A percentile compares a stretch with the other conserved stretches of the same genome.
phyloP scores from a whole-genome alignment of 2,888 invertebrate genomes.

The Alloscopus bannaensis region DNA sequence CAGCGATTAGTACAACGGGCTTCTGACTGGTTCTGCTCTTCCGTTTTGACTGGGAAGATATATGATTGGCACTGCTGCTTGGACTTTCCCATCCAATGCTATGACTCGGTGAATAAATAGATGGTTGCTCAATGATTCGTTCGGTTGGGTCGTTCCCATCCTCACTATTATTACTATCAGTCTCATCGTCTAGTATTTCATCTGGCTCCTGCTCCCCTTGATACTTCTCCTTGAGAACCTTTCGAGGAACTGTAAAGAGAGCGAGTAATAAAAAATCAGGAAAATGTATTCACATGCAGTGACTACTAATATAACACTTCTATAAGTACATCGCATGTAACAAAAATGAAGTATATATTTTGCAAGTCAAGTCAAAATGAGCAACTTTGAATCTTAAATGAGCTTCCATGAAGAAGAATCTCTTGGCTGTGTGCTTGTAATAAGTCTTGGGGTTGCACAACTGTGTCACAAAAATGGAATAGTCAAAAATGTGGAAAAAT shows the following conservation, averaged over 20 bases:
- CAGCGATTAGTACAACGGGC: constrained; percentile 31
- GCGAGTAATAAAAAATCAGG: not conserved
- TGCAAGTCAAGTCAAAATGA: constrained; percentile 18
- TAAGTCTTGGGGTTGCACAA: too few relatives aligned
- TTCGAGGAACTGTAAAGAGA: constrained; percentile 82
- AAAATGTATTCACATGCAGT: not conserved
- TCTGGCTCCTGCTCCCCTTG: constrained; percentile 87
- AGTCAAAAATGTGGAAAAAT: not conserved
- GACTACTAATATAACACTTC: not conserved
- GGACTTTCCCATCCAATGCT: constrained; percentile 64
- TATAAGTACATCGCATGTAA: constrained; percentile 1
- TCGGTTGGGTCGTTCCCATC: constrained; percentile 76
- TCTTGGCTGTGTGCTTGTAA: too few relatives aligned
- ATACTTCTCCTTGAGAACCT: constrained; percentile 88
- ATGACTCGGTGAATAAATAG: constrained; percentile 72
- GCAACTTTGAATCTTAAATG: constrained; percentile 31
- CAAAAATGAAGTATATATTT: constrained; percentile 15
- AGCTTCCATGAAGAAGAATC: too few relatives aligned
- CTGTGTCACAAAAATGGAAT: not conserved
- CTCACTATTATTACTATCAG: constrained; percentile 78
- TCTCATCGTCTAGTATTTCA: constrained; percentile 80
- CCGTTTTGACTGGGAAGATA: constrained; percentile 35
- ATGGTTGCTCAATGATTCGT: constrained; percentile 75
- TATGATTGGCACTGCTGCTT: constrained; percentile 33
- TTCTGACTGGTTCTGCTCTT: constrained; percentile 42